phyloP scores from a whole-genome alignment of 2,888 invertebrate species.

The Loripinus fragilis region DNA sequence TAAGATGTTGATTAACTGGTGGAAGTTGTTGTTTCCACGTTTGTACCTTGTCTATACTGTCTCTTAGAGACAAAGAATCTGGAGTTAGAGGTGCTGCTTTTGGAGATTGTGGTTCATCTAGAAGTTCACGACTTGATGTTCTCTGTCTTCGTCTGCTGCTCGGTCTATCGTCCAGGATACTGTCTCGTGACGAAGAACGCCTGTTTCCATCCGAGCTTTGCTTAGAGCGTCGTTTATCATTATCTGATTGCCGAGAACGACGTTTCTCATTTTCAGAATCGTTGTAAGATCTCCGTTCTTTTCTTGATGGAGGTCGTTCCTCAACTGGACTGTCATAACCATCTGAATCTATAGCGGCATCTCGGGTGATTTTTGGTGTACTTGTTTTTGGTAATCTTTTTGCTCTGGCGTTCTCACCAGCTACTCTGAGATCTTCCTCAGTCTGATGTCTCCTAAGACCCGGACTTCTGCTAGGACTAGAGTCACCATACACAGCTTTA shows the following conservation, averaged over 20 bases:
- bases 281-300: slow-evolving; percentile 48
- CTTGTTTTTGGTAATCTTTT: slow-evolving; percentile 69
- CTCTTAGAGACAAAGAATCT: slow-evolving; percentile 78
- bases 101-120: slow-evolving; percentile 65
- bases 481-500: slow-evolving; percentile 75
- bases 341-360: slow-evolving; percentile 43
- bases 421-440: slow-evolving; percentile 61
- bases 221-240: slow-evolving; percentile 58
- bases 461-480: slow-evolving; percentile 43
- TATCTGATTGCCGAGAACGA: slow-evolving; percentile 58
- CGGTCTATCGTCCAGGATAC: slow-evolving; percentile 74
- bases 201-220: slow-evolving; percentile 60
- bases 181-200: slow-evolving; percentile 77
- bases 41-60: slow-evolving; percentile 82
- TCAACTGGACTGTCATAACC: slow-evolving; percentile 57
- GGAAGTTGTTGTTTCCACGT: slow-evolving; percentile 80
- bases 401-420: slow-evolving; percentile 56
- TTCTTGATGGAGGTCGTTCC: slow-evolving; percentile 38
- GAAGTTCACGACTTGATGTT: slow-evolving; percentile 72
- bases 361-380: slow-evolving; percentile 67
- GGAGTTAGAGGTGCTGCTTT: slow-evolving; percentile 73
- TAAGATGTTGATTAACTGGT: slow-evolving; percentile 54
- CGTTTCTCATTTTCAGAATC: slow-evolving; percentile 57
- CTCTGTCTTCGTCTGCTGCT: slow-evolving; percentile 65
- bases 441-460: slow-evolving; percentile 55